These are phyloP conservation scores for Pasiphila rectangulata DNA, from an alignment of 2,888 invertebrate genomes.

Conservation along the genomic window DNA sequence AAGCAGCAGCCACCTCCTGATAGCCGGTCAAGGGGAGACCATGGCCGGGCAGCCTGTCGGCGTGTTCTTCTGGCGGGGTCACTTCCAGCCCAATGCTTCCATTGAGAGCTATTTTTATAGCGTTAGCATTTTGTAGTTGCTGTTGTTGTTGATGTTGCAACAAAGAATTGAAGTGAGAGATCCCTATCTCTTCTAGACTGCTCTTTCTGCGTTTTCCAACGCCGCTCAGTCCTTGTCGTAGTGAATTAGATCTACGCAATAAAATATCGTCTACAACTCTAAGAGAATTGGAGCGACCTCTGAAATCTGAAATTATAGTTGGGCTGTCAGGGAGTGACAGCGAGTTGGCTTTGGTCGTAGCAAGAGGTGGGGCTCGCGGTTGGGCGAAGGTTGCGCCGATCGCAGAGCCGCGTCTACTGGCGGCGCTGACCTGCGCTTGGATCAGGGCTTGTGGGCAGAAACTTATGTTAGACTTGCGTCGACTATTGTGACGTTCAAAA, in stretches of 20 bases:
- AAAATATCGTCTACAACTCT: slow-evolving; percentile 93
- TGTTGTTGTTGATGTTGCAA: slow-evolving; percentile 79
- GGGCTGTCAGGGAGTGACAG: slow-evolving; percentile 94
- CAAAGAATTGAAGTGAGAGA: slow-evolving; percentile 88
- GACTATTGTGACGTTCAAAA: slow-evolving; percentile 94
- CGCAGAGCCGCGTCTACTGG: slow-evolving; percentile 86
- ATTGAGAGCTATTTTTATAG: slow-evolving; percentile 92
- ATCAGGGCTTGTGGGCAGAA: slow-evolving; percentile 91
- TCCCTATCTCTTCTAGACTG: slow-evolving; percentile 91
- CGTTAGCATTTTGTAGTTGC: slow-evolving; percentile 84
- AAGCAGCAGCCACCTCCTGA: slow-evolving; percentile 72
- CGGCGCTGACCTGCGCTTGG: slow-evolving; percentile 63
- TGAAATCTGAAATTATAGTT: slow-evolving; percentile 88
- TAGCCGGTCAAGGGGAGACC: slow-evolving; percentile 61
- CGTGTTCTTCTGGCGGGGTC: slow-evolving; percentile 85
- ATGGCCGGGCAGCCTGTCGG: slow-evolving; percentile 67
- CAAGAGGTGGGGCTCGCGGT: slow-evolving; percentile 88
- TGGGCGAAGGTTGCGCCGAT: slow-evolving; percentile 83
- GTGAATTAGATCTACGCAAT: slow-evolving; percentile 89
- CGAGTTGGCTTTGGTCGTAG: slow-evolving; percentile 92
- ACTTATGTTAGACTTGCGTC: slow-evolving; percentile 94
- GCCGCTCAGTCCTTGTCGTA: slow-evolving; percentile 89
- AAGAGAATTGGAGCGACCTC: slow-evolving; percentile 92
- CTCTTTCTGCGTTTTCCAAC: slow-evolving; percentile 88
- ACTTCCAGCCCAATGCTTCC: slow-evolving; percentile 92